These are phyloP conservation scores for Cryptoblepharus egeriae DNA, from an alignment of 2,797 vertebrate species.

Conservation along the genomic window DNA sequence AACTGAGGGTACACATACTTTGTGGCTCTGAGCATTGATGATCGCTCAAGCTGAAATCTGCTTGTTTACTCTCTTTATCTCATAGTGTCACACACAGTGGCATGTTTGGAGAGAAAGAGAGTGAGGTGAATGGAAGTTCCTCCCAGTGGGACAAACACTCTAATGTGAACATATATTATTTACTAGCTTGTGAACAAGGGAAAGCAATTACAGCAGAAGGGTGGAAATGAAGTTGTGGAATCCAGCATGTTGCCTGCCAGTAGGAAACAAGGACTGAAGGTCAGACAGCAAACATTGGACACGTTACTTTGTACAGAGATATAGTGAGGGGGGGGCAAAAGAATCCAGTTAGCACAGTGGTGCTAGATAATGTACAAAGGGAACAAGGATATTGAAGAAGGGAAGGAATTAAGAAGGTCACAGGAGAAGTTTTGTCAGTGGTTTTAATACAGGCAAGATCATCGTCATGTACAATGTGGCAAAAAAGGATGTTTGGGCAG, in stretches of 20 bases:
- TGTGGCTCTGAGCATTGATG: slow-evolving; percentile 43
- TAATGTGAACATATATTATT: slow-evolving; percentile 74
- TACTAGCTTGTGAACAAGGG: slow-evolving; percentile 63
- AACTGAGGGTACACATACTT: slow-evolving; percentile 22
- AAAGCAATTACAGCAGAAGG: slow-evolving; percentile 67
- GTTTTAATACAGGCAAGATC: slow-evolving; percentile 13
- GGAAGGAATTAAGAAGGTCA: slow-evolving; percentile 48
- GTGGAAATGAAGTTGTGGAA: slow-evolving; percentile 40
- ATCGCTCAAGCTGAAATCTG: slow-evolving; percentile 42
- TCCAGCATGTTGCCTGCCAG: neutral
- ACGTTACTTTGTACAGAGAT: slow-evolving; percentile 28
- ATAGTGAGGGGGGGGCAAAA: slow-evolving; percentile 52
- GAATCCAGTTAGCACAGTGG: slow-evolving; percentile 46
- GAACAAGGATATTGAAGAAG: slow-evolving; percentile 44
- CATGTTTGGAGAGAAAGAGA: slow-evolving; percentile 44
- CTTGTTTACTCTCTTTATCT: slow-evolving; percentile 65
- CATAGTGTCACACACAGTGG: slow-evolving; percentile 67
- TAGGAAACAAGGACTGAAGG: slow-evolving; percentile 48
- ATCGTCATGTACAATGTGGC: neutral
- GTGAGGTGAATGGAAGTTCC: slow-evolving; percentile 64
- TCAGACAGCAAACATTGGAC: slow-evolving; percentile 37
- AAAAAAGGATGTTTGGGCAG: slow-evolving; percentile 3
- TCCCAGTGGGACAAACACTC: slow-evolving; percentile 68
- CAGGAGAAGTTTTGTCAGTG: slow-evolving; percentile 38
- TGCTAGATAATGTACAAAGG: slow-evolving; percentile 51